A percentile compares a stretch with the other conserved stretches of the same genome.
phyloP scores from a whole-genome alignment of 2,113 vertebrate genomes.

The Nycticorax nycticorax region DNA sequence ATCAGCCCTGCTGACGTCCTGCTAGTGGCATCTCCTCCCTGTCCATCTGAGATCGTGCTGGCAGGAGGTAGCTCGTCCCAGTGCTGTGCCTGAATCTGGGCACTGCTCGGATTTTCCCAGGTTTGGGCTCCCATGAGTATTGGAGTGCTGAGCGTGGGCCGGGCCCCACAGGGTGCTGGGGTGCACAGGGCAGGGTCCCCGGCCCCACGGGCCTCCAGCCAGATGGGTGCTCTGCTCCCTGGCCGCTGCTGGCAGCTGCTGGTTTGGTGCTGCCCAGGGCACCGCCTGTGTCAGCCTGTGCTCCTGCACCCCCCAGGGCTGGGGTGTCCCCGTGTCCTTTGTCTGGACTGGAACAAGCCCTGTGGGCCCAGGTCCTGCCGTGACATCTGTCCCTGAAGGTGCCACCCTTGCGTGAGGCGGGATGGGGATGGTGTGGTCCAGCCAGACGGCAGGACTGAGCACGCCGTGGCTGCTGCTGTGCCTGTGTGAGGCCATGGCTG shows the following conservation, averaged over 20 bases:
- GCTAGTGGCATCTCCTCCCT: neutral
- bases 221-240: neutral
- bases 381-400: neutral
- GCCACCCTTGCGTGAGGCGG: neutral
- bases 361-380: accelerated
- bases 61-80: neutral
- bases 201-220: neutral
- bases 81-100: neutral
- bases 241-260: neutral
- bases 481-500: neutral
- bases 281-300: accelerated
- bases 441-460: neutral
- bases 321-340: neutral
- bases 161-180: neutral
- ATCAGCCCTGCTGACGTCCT: neutral
- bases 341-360: neutral
- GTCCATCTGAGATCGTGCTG: accelerated
- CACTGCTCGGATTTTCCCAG: neutral
- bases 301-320: neutral
- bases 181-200: neutral
- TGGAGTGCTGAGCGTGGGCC: accelerated
- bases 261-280: neutral
- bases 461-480: accelerated
- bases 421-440: neutral
- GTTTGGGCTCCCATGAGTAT: neutral